A percentile compares a stretch with the other conserved stretches of the same genome.
These are phyloP conservation scores for Phaenicophaeus curvirostris DNA, from an alignment of 2,797 vertebrate genomes.

Conservation along the genomic window DNA sequence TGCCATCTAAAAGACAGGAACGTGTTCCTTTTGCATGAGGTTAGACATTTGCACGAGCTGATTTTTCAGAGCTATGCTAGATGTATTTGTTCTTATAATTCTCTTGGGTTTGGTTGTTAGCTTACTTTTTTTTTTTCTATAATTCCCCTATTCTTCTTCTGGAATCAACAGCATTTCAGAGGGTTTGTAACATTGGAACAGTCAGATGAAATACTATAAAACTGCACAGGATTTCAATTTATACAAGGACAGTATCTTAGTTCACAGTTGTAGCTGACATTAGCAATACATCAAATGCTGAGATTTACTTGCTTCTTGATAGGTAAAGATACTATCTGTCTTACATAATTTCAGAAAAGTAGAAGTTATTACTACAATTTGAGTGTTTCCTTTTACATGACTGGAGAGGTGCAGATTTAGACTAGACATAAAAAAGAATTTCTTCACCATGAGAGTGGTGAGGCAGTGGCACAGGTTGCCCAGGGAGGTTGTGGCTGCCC, in stretches of 20 bases:
- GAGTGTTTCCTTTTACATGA: not conserved
- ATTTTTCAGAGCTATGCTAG: not conserved
- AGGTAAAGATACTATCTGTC: not conserved
- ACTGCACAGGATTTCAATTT: not conserved
- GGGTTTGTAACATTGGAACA: not conserved
- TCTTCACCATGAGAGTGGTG: no score
- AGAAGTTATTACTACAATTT: not conserved
- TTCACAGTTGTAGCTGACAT: not conserved
- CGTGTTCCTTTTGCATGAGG: not conserved
- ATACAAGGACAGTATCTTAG: not conserved
- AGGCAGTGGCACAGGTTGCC: no score
- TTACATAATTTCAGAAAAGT: not conserved
- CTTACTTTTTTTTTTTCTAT: not conserved
- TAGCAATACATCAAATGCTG: not conserved
- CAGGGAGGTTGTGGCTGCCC: no score
- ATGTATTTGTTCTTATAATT: not conserved
- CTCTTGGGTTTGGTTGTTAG: not conserved
- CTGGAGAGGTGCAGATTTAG: no score
- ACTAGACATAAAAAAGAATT: no score
- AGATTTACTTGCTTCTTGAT: not conserved
- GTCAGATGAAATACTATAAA: not conserved
- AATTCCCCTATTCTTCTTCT: not conserved
- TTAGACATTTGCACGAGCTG: not conserved
- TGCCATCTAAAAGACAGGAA: not conserved
- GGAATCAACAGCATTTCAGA: not conserved